Evolutionary conservation across 2,113 vertebrate genomes (phyloP).

Genomic region (Mustela nigripes): DNA sequence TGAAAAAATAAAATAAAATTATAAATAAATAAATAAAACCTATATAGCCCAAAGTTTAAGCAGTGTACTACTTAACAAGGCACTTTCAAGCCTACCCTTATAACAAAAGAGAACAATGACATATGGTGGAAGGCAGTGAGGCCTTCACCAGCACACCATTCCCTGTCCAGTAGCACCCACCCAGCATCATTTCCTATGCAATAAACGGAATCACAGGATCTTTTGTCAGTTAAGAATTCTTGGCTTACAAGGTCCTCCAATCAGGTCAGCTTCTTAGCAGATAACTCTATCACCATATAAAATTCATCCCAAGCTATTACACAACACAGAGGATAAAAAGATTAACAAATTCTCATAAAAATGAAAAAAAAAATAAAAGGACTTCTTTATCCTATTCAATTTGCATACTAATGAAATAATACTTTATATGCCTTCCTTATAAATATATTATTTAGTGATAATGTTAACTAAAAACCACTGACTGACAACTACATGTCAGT

Average conservation of each 20-base stretch:
- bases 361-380: constrained; percentile 25
- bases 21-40: too few species aligned
- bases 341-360: constrained; percentile 49
- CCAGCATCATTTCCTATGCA: background rate
- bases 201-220: background rate
- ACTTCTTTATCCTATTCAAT: constrained; percentile 1
- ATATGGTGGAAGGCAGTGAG: background rate
- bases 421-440: constrained; percentile 15
- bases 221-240: background rate
- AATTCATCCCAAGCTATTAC: constrained; percentile 36
- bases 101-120: background rate
- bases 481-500: background rate
- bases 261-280: constrained; percentile 11
- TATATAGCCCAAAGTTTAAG: background rate
- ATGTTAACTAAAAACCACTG: constrained; percentile 35
- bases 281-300: background rate
- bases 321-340: background rate
- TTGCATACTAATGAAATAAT: constrained; percentile 26
- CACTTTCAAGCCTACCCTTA: background rate
- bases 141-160: background rate
- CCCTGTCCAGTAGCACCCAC: background rate
- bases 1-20: too few species aligned
- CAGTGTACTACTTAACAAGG: background rate
- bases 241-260: background rate
- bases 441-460: constrained; percentile 46